Percentiles rank a stretch among this genome's conserved stretches.
phyloP scores from a whole-genome alignment of 2,113 vertebrate genomes.

The Gymnobelideus leadbeateri region DNA sequence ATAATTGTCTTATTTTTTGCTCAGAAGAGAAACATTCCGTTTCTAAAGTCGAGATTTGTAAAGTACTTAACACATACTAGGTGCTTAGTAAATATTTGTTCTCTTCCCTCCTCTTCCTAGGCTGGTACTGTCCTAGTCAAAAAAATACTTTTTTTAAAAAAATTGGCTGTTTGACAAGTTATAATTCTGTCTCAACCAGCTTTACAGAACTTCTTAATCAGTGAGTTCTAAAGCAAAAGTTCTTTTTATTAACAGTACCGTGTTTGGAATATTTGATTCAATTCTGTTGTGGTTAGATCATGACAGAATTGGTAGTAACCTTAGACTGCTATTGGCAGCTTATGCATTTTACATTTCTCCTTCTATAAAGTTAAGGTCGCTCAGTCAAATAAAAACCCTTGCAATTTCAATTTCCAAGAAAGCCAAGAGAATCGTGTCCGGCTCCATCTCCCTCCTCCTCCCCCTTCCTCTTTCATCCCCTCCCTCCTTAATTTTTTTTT shows the following conservation, averaged over 20 bases:
- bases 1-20: neutral
- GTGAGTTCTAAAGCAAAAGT: neutral
- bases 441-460: neutral
- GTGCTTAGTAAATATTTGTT: neutral
- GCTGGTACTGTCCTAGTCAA: constrained; percentile 59
- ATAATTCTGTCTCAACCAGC: neutral
- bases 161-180: neutral
- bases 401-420: constrained; percentile 55
- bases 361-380: constrained; percentile 47
- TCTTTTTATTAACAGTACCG: neutral
- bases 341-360: constrained; percentile 60
- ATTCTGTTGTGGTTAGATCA: neutral
- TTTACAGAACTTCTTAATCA: neutral
- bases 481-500: neutral
- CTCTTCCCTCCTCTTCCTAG: neutral
- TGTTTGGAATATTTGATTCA: neutral
- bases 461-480: neutral
- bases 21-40: neutral
- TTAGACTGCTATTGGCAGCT: constrained; percentile 28
- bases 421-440: constrained; percentile 17
- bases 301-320: constrained; percentile 26
- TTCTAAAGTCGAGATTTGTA: neutral
- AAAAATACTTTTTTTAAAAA: neutral
- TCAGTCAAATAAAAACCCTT: neutral
- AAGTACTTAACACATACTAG: no score